phyloP scores from a whole-genome alignment of 2,888 invertebrate genomes.

The Drosophila testacea region DNA sequence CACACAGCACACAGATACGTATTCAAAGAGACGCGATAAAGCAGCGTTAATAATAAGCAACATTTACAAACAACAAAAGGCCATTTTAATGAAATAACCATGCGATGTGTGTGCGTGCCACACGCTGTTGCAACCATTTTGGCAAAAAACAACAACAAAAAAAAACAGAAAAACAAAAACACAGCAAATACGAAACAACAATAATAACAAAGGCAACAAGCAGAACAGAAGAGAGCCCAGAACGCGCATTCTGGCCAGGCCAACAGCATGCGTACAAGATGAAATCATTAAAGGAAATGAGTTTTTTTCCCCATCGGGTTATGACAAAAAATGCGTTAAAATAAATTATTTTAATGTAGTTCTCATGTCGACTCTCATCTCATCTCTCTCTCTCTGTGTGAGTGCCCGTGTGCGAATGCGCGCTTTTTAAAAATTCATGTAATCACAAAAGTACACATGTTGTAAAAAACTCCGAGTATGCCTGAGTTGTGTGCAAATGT shows the following conservation, averaged over 20 bases:
- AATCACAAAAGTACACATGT: constrained; percentile 81
- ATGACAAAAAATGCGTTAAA: constrained; percentile 82
- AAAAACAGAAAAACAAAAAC: constrained; percentile 1
- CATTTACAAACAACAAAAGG: constrained; percentile 81
- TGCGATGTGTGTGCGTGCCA: constrained; percentile 68
- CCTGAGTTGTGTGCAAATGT: constrained; percentile 72
- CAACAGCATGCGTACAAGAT: constrained; percentile 72
- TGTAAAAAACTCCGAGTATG: constrained; percentile 64
- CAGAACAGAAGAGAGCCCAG: constrained; percentile 31
- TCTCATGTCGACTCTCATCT: constrained; percentile 75
- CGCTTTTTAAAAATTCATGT: constrained; percentile 80
- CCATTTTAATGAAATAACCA: constrained; percentile 81
- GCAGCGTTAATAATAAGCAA: constrained; percentile 79
- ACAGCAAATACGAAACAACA: constrained; percentile 8
- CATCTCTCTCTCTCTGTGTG: not conserved
- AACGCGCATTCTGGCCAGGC: constrained; percentile 32
- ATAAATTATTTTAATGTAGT: constrained; percentile 84
- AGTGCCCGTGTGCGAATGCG: constrained; percentile 52
- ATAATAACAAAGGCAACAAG: constrained; percentile 38
- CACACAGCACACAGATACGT: constrained; percentile 29
- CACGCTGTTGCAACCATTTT: constrained; percentile 54
- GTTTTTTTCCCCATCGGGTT: constrained; percentile 79
- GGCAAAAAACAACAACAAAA: constrained; percentile 10
- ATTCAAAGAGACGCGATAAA: constrained; percentile 61
- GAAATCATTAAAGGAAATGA: constrained; percentile 82